phyloP scores from a whole-genome alignment of 2,888 invertebrate species.

The Coenonympha glycerion region DNA sequence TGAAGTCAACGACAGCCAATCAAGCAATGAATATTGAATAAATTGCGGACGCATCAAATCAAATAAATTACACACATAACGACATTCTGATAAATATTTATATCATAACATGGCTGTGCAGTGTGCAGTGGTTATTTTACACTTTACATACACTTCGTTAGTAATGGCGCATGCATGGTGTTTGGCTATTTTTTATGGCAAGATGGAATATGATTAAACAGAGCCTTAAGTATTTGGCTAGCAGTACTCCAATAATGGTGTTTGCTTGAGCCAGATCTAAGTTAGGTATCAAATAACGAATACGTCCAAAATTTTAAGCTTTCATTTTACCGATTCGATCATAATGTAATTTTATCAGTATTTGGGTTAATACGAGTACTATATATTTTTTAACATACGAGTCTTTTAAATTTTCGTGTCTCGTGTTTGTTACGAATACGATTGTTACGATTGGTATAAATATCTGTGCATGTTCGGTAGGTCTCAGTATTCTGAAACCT shows the following conservation, averaged over 20 bases:
- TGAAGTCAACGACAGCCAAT: slow-evolving; percentile 46
- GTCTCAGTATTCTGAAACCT: too few species aligned
- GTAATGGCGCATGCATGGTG: slow-evolving; percentile 66
- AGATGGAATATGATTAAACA: slow-evolving; percentile 52
- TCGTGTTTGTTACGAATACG: too few species aligned
- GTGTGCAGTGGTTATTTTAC: slow-evolving; percentile 61
- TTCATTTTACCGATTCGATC: too few species aligned
- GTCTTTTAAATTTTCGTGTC: too few species aligned
- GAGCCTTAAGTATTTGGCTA: slow-evolving; percentile 55
- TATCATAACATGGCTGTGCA: too few species aligned
- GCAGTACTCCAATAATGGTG: slow-evolving; percentile 41
- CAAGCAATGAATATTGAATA: slow-evolving; percentile 44
- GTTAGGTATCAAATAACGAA: too few species aligned
- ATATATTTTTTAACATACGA: too few species aligned
- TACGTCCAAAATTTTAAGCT: too few species aligned
- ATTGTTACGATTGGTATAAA: too few species aligned
- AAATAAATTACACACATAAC: slow-evolving; percentile 66
- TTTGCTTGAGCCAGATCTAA: not conserved
- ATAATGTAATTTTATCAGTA: too few species aligned
- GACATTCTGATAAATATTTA: slow-evolving; percentile 39
- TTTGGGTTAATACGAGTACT: too few species aligned
- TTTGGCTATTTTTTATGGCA: slow-evolving; percentile 55
- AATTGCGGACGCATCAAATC: slow-evolving; percentile 56
- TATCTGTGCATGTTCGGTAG: too few species aligned
- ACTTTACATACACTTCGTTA: slow-evolving; percentile 66